Percentiles rank a stretch among this genome's conserved stretches.
These are phyloP conservation scores for Matsumyia berberina DNA, from an alignment of 2,888 invertebrate species.

Conservation along the genomic window DNA sequence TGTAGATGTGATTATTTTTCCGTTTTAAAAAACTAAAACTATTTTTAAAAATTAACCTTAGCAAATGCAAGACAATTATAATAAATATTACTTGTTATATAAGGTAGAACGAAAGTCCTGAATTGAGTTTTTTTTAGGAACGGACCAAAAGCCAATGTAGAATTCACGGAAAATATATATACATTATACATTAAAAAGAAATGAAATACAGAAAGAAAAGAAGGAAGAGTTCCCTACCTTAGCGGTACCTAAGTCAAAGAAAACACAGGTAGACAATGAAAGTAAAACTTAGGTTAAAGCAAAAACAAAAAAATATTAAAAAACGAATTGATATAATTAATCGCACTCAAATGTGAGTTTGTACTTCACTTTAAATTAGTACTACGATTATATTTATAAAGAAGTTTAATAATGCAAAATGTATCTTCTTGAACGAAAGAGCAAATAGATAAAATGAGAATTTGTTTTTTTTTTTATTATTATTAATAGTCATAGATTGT, in stretches of 20 bases:
- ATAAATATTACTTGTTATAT: conserved; percentile 68
- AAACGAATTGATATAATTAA: conserved; percentile 18
- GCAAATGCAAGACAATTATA: conserved; percentile 75
- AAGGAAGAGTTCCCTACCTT: conserved; percentile 50
- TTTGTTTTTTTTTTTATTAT: conserved; percentile 21
- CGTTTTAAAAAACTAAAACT: conserved; percentile 18
- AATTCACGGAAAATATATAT: conserved; percentile 61
- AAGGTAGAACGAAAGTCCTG: conserved; percentile 70
- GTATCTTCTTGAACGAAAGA: conserved; percentile 10
- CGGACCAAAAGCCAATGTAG: conserved; percentile 76
- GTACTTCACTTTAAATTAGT: conserved; percentile 42
- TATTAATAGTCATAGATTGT: conserved; percentile 51
- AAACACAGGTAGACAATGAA: conserved; percentile 58
- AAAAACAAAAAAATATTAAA: conserved; percentile 4
- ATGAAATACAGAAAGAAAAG: conserved; percentile 6
- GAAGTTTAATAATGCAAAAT: not conserved
- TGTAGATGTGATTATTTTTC: conserved; percentile 70
- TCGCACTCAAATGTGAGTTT: conserved; percentile 31
- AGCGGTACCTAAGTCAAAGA: conserved; percentile 65
- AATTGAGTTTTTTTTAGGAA: conserved; percentile 69
- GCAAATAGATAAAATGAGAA: conserved; percentile 51
- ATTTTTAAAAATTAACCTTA: conserved; percentile 55
- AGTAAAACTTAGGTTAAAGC: conserved; percentile 18
- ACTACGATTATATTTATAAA: conserved; percentile 20
- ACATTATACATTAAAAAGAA: conserved; percentile 44